These are phyloP conservation scores for Liposcelis brunnea DNA, from an alignment of 2,888 invertebrate genomes.

Conservation along the genomic window DNA sequence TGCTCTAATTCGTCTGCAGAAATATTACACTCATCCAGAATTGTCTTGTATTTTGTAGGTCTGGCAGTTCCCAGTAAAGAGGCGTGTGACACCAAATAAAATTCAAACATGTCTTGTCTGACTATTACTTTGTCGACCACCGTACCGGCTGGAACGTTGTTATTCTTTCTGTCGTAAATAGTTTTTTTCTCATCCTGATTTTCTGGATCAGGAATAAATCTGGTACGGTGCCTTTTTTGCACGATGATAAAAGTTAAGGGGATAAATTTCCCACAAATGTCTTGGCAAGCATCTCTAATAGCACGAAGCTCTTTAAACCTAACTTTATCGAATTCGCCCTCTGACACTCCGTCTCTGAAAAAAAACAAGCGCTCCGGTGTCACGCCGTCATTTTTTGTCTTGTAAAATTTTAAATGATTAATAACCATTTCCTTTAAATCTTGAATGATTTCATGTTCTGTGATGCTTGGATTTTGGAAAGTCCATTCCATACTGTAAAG, in stretches of 20 bases:
- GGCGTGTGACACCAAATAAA: slow-evolving; percentile 59
- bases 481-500: slow-evolving; percentile 63
- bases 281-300: slow-evolving; percentile 50
- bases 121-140: slow-evolving; percentile 73
- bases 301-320: slow-evolving; percentile 44
- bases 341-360: slow-evolving; percentile 67
- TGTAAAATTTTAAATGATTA: slow-evolving; percentile 45
- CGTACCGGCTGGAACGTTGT: slow-evolving; percentile 72
- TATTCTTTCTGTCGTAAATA: slow-evolving; percentile 18
- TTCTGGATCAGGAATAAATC: slow-evolving; percentile 33
- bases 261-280: slow-evolving; percentile 41
- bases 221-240: slow-evolving; percentile 91
- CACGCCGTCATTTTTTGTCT: slow-evolving; percentile 23
- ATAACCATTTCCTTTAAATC: slow-evolving; percentile 50
- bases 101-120: slow-evolving; percentile 73
- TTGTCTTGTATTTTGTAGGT: slow-evolving; percentile 70
- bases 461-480: slow-evolving; percentile 46
- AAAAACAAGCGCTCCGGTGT: slow-evolving; percentile 51
- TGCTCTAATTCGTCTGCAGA: slow-evolving; percentile 57
- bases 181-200: slow-evolving; percentile 26
- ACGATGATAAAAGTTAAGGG: slow-evolving; percentile 77
- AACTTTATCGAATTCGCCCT: slow-evolving; percentile 60
- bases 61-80: slow-evolving; percentile 57
- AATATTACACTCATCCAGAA: slow-evolving; percentile 61
- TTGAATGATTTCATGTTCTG: slow-evolving; percentile 54